Base-by-base conservation (phyloP, 2,797 vertebrate species). In the Lagocephalus sceleratus region DNA sequence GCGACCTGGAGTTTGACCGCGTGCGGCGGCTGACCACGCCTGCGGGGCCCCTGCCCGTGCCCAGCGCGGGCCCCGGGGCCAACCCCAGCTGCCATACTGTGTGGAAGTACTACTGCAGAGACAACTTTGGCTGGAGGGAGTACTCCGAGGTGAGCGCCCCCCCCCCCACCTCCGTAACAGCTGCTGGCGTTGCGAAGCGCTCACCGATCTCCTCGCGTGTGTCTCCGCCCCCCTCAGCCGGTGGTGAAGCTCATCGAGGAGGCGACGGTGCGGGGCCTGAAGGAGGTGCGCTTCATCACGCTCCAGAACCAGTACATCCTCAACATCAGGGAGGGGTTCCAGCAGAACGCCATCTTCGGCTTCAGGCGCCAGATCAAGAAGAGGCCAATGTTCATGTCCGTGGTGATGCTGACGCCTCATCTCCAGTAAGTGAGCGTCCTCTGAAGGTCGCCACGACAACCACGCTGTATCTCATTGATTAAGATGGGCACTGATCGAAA, bases 21-120 rank as follows among this genome's bases (percentile, higher is more conserved):
- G 82, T 98, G 68, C 90, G 97, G 49, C 91, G 97, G 53, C 88
- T 99, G 58, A 94, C 91, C 76, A 94, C 94, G 9, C 92, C 94
- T 26, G 86, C 92, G 45, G 92, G 89, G 82, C 87, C 82, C n/a
- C 55, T 74, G 2, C 60, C 76, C 12, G 0, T 50, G 5, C 43
- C 78, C 0, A 42, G 82, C 17, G 49, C 75, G 0, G 92, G 75
- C 80, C 85, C 90, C 29, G 91, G 66, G 85, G 85, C 89, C 73
- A 79, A 76, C 75, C 94, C 93, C 63, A 86, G 60, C 92, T 96
- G 92, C 84, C 92, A 94, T 85, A 98, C 95, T 0, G 83, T 94
- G 79, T 99, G 96, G 97, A 98, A 98, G 49, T 98, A 96, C 88
- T 99, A 97, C 92, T 99, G 97, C 90, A 94, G 94, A 90, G 97